Conservation (phyloP, 2,888 invertebrate genomes). For the Pachymerium ferrugineum region DNA sequence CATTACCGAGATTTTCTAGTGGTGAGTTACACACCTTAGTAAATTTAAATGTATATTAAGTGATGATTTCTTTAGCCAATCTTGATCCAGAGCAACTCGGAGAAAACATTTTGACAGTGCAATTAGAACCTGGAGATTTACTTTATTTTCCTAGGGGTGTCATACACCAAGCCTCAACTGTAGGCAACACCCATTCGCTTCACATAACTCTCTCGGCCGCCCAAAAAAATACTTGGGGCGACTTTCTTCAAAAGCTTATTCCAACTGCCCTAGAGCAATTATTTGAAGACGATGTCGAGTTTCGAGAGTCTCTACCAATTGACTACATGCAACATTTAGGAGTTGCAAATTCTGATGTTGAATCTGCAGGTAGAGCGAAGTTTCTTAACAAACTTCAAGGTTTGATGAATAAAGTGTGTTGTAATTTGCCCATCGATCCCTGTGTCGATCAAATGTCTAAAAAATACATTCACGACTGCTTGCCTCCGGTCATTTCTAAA, state of each 20-base stretch:
- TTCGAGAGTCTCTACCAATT: constrained; percentile 72
- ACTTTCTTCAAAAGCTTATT: constrained; percentile 74
- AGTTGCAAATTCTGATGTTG: constrained; percentile 57
- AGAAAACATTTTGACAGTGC: constrained; percentile 69
- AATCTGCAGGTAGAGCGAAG: constrained; percentile 41
- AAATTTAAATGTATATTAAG: not conserved
- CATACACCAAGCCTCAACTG: constrained; percentile 77
- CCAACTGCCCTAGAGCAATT: constrained; percentile 70
- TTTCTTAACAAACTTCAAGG: constrained; percentile 49
- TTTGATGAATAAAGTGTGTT: constrained; percentile 57
- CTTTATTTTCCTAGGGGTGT: constrained; percentile 86
- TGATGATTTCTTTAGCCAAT: constrained; percentile 43
- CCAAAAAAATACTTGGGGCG: constrained; percentile 83
- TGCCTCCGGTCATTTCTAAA: constrained; percentile 71
- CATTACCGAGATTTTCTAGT: constrained; percentile 76
- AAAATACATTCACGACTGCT: constrained; percentile 73
- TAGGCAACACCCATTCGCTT: constrained; percentile 75
- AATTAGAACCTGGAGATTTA: constrained; percentile 78
- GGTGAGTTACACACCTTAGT: constrained; percentile 52
- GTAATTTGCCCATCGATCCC: constrained; percentile 62
- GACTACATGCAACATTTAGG: constrained; percentile 72
- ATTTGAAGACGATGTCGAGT: constrained; percentile 62
- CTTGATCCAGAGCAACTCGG: constrained; percentile 62
- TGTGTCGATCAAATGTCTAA: constrained; percentile 83
- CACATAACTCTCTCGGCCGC: constrained; percentile 91